A percentile compares a stretch with the other conserved stretches of the same genome.
Conservation (phyloP, 2,888 invertebrate species). For the Cistogaster globosa region DNA sequence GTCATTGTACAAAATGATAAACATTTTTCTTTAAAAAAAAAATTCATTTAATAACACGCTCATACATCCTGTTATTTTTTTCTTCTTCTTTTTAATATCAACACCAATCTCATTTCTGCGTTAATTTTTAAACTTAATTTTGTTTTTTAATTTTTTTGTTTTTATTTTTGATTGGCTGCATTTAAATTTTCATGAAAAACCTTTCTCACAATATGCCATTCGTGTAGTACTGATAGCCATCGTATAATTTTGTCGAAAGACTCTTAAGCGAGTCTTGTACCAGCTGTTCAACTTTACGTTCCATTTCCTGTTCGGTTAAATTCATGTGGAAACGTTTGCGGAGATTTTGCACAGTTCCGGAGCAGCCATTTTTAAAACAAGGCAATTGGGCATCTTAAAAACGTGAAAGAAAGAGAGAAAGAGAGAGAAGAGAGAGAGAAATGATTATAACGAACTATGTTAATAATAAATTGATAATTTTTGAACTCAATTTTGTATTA, state of each 20-base stretch:
- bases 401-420: neutral
- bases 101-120: neutral
- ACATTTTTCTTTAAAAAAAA: neutral
- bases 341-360: constrained; percentile 94
- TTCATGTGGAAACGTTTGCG: constrained; percentile 97
- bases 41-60: constrained; percentile 20
- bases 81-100: no score
- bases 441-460: no score
- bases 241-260: constrained; percentile 98
- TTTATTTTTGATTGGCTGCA: constrained; percentile 3
- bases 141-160: neutral
- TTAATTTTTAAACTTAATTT: neutral
- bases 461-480: no score
- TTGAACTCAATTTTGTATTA: no score
- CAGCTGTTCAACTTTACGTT: constrained; percentile 94
- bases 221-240: constrained; percentile 99
- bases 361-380: constrained; percentile 95
- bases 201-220: constrained; percentile 91
- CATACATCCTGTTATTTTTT: neutral
- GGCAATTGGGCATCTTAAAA: constrained; percentile 94
- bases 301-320: constrained; percentile 97
- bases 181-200: constrained; percentile 83
- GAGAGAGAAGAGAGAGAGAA: no score
- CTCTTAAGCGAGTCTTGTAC: constrained; percentile 98
- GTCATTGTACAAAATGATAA: constrained; percentile 24